Conservation (phyloP, 1,140 invertebrate species). For the Macrobrachium rosenbergii region DNA sequence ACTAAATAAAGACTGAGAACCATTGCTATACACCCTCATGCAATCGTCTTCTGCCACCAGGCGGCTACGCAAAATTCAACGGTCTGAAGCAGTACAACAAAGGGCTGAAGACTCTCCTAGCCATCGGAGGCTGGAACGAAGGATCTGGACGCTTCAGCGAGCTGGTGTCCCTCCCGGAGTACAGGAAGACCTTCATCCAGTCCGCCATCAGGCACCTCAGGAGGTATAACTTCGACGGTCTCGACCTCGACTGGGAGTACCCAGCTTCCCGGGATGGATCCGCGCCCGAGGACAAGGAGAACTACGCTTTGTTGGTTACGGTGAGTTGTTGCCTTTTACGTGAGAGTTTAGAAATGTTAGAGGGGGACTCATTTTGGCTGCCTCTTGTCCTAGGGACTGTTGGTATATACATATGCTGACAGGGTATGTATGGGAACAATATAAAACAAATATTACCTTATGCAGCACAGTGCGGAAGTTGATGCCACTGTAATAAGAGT, state of each 20-base stretch:
- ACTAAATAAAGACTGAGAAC: too few relatives aligned
- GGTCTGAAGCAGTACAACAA: slow-evolving; percentile 95
- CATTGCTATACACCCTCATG: not conserved
- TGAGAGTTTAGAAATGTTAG: too few relatives aligned
- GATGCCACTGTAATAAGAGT: not conserved
- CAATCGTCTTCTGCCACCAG: slow-evolving; percentile 71
- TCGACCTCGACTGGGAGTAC: slow-evolving; percentile 98
- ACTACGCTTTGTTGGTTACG: slow-evolving; percentile 90
- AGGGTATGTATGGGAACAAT: too few relatives aligned
- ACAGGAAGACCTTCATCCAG: slow-evolving; percentile 86
- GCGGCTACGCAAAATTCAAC: slow-evolving; percentile 95
- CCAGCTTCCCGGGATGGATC: slow-evolving; percentile 92
- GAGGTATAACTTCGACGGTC: slow-evolving; percentile 93
- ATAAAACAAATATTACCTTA: too few relatives aligned
- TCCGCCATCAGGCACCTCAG: slow-evolving; percentile 90
- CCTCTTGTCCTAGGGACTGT: too few relatives aligned
- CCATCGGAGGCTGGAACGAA: slow-evolving; percentile 97
- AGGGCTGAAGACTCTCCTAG: slow-evolving; percentile 89
- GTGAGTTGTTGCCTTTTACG: slow-evolving; percentile 71
- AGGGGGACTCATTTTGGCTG: too few relatives aligned
- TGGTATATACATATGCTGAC: too few relatives aligned
- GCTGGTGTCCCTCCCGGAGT: slow-evolving; percentile 83
- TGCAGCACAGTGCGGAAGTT: not conserved
- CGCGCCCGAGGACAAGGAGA: slow-evolving; percentile 88
- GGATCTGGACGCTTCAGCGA: slow-evolving; percentile 90